phyloP scores from a whole-genome alignment of 2,797 vertebrate species.

The Avahi laniger region DNA sequence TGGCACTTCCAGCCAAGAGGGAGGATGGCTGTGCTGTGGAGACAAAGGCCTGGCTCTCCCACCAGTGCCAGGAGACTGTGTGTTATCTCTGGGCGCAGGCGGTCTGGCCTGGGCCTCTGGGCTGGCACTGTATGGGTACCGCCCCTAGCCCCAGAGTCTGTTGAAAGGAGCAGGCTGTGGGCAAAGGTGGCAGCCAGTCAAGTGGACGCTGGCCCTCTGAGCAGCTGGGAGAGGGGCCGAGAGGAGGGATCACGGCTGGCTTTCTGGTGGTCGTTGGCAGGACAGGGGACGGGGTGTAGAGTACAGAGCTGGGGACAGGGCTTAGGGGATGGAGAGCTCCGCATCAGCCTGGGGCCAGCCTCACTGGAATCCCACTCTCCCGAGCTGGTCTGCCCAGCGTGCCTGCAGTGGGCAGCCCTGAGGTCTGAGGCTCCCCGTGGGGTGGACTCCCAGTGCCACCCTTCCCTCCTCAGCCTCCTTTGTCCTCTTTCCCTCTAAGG shows the following conservation, averaged over 20 bases:
- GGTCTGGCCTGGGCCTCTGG: constrained; percentile 43
- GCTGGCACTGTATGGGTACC: not conserved
- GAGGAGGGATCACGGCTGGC: not conserved
- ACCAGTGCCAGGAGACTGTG: constrained; percentile 4
- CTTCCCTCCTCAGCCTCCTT: not conserved
- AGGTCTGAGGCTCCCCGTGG: not conserved
- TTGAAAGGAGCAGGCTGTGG: not conserved
- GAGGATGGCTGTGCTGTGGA: not conserved
- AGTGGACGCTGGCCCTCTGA: not conserved
- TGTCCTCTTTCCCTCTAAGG: not conserved
- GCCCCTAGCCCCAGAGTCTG: constrained; percentile 13
- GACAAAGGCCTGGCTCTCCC: constrained; percentile 8
- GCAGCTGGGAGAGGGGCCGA: constrained; percentile 47
- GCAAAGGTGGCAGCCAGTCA: constrained; percentile 57
- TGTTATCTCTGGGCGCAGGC: constrained; percentile 57
- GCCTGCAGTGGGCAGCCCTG: not conserved
- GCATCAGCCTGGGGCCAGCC: not conserved
- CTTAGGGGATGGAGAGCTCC: not conserved
- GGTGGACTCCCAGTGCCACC: not conserved
- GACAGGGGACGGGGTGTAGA: not conserved
- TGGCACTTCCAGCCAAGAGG: not conserved
- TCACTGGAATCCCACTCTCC: not conserved
- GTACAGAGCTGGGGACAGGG: not conserved
- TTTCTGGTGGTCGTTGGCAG: constrained; percentile 12
- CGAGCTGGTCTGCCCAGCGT: not conserved